These are phyloP conservation scores for Oreocharis arfaki DNA, from an alignment of 2,113 vertebrate genomes.

Conservation along the genomic window DNA sequence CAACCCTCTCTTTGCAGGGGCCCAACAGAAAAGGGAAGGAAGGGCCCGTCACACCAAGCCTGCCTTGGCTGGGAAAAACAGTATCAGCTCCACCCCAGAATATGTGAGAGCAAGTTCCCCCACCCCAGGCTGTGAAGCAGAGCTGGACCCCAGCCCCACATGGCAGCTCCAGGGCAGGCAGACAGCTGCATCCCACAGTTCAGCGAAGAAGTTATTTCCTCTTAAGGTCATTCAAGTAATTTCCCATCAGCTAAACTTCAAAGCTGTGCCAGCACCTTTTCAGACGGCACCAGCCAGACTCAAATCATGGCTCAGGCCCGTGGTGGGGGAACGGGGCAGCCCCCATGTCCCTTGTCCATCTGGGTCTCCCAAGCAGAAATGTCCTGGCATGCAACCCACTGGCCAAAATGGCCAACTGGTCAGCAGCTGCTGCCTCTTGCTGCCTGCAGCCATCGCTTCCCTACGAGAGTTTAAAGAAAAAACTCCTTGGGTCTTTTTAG, in stretches of 20 bases:
- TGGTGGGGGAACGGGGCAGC: fast-evolving
- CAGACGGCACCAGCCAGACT: neutral
- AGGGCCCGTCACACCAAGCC: neutral
- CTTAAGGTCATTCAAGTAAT: neutral
- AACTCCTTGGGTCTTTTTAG: neutral
- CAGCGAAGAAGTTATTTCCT: neutral
- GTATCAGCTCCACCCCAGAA: neutral
- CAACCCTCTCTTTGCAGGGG: neutral
- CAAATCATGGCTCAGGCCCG: fast-evolving
- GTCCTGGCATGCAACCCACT: neutral
- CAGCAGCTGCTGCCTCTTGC: neutral
- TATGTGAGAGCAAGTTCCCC: neutral
- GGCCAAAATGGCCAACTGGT: neutral
- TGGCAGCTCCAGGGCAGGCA: neutral
- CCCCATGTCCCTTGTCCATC: neutral
- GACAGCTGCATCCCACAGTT: neutral
- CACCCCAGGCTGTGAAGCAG: neutral
- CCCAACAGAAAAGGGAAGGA: constrained; percentile 6
- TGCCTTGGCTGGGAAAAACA: neutral
- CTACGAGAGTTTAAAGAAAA: neutral
- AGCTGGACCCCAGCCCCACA: neutral
- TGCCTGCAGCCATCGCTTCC: neutral
- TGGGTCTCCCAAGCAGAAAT: neutral
- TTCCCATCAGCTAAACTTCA: neutral
- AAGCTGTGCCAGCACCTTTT: neutral